Base-by-base conservation (phyloP, 2,113 vertebrate species). In the Hyla sarda region DNA sequence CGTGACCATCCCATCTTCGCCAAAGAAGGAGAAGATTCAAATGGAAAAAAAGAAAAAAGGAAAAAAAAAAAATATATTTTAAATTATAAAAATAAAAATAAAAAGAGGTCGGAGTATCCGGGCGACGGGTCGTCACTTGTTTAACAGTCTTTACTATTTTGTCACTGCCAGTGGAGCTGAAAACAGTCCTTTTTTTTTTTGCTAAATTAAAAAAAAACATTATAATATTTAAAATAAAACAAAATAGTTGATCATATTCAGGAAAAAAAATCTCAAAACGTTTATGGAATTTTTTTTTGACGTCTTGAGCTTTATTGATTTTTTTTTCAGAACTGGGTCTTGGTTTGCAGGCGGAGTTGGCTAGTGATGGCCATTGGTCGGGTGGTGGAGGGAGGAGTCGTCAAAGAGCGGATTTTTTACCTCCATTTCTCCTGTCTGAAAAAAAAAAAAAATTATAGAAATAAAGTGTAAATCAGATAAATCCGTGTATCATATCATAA, bases 321-420 rank as follows among this genome's bases (percentile, higher is more conserved):
- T 10, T 87, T 48, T 62, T 60, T 25, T 2, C 30, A 14, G 75
- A 34, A 13, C 16, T 34, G 75, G 48, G 30, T 72, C 60, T 56
- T 0, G 2, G 78, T 16, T 23, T 56, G 12, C 3, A 62, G 89
- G 47, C 28, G 32, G 1, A 28, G 75, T 82, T 92, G 89, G 95
- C 89, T 96, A 92, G 41, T 94, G 94, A 74, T 87, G 76, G 90
- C 90, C 88, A 79, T 92, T 91, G 34, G 74, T 74, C 5, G 93
- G 89, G 17, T 91, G 89, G 1, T 95, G 92, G 78, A 98, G 93
- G 17, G 95, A 94, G 62, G 95, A 91, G 88, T 97, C 97, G 0
- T 99, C 96, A 45, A 99, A 99, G 77, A 99, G 92, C 0, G 98
- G 98, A 88, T 99, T 99, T 88, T 95, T 97, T 89, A 99, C 98